Evolutionary conservation across 2,888 invertebrate species (phyloP).

Genomic region (Tuta absoluta): DNA sequence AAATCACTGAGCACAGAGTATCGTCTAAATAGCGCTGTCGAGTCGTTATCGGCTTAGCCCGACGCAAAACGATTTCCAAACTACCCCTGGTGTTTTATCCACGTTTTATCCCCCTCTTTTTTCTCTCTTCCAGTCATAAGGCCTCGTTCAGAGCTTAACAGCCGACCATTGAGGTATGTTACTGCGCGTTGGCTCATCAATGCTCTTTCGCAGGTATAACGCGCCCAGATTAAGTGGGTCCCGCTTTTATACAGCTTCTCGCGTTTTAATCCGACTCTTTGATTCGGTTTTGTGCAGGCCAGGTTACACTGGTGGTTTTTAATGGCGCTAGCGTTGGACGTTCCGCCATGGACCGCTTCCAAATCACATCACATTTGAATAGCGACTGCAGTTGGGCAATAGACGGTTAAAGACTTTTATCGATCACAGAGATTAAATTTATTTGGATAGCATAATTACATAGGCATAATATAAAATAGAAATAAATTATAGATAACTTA

Average conservation of each 20-base stretch:
- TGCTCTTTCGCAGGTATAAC: conserved; percentile 59
- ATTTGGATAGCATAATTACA: too few relatives aligned
- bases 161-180: conserved; percentile 65
- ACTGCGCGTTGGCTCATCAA: conserved; percentile 70
- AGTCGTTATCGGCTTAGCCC: conserved; percentile 41
- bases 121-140: conserved; percentile 56
- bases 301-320: conserved; percentile 49
- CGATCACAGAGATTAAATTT: too few relatives aligned
- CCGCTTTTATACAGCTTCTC: conserved; percentile 36
- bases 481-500: too few relatives aligned
- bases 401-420: conserved; percentile 62
- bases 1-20: conserved; percentile 25
- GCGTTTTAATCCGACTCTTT: conserved; percentile 38
- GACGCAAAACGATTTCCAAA: conserved; percentile 41
- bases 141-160: conserved; percentile 65
- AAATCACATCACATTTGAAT: conserved; percentile 74
- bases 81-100: conserved; percentile 53
- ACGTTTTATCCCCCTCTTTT: conserved; percentile 28
- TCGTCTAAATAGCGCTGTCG: conserved; percentile 25
- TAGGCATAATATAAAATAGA: too few relatives aligned
- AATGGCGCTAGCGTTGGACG: conserved; percentile 56
- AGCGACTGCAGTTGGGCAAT: conserved; percentile 61
- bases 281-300: conserved; percentile 41
- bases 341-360: conserved; percentile 65
- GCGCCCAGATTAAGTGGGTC: conserved; percentile 54